A percentile compares a stretch with the other conserved stretches of the same genome.
Conservation (phyloP, 2,888 invertebrate genomes). For the Spilosoma lubricipeda region DNA sequence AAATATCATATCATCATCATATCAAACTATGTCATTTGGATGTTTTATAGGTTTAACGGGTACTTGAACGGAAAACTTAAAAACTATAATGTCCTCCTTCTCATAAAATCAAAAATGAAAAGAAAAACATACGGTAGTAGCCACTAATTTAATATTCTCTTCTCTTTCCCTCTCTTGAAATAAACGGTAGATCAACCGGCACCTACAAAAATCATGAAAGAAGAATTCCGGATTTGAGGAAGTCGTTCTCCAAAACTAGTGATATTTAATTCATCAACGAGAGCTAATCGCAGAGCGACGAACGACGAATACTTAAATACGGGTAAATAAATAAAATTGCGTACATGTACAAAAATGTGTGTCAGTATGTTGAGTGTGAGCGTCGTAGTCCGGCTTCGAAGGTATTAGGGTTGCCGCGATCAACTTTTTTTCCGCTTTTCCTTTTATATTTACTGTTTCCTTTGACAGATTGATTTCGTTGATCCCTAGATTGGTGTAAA, state of each 20-base stretch:
- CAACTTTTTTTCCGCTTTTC: slow-evolving; percentile 8
- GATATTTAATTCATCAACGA: slow-evolving; percentile 47
- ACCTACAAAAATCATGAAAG: slow-evolving; percentile 1
- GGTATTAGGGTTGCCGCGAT: slow-evolving; percentile 49
- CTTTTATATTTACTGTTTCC: slow-evolving; percentile 12
- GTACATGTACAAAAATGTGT: slow-evolving; percentile 71
- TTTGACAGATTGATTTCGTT: slow-evolving; percentile 13
- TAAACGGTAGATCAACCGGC: neutral
- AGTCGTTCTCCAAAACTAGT: slow-evolving; percentile 13
- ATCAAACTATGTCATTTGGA: neutral
- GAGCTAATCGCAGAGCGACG: slow-evolving; percentile 61
- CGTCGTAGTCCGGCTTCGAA: slow-evolving; percentile 54
- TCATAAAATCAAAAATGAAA: neutral
- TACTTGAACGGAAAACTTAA: neutral
- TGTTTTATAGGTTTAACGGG: neutral
- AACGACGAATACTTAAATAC: slow-evolving; percentile 67
- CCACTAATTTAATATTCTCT: neutral
- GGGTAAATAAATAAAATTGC: slow-evolving; percentile 78
- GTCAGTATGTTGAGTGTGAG: slow-evolving; percentile 74
- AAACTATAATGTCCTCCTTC: neutral
- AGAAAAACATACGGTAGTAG: neutral
- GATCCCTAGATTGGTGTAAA: neutral
- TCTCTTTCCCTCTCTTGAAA: neutral
- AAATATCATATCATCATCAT: neutral
- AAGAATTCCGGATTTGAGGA: slow-evolving; percentile 18